Evolutionary conservation across 2,797 vertebrate genomes (phyloP), one percentile per base, ranked within the genome.

Genomic region (Gorsachius magnificus): DNA sequence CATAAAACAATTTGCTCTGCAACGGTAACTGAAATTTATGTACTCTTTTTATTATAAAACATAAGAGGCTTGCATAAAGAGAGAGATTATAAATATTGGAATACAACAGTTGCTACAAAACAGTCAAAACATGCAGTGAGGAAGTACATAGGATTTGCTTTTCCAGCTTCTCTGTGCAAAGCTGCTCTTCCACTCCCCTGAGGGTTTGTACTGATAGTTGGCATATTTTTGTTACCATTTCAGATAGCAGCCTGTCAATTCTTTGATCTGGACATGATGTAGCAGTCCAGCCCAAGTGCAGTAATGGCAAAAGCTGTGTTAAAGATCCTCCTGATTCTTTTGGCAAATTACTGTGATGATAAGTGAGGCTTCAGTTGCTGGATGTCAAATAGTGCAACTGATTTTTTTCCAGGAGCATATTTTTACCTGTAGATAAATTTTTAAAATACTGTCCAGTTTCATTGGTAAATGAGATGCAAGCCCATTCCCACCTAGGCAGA

Each of bases 21-120:
- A 89, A 88, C 26, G 17, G 94, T 96, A 93, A 82, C 94, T 88
- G 91, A 96, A 95, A 97, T 96, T 96, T 97, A 97, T 96, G 95
- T 97, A 95, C 94, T 93, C 89, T 93, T 96, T 94, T 83, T 96
- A 97, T 97, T 97, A 96, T 97, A 95, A 95, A 97, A 93, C 95
- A 94, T 95, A 97, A 97, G 95, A 94, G 18, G 87, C 93, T 96
- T 96, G 89, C 76, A 82, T 96, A 93, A 96, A 96, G 91, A 94
- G 78, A 77, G 84, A 85, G 95, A 94, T 96, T 91, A 96, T 97
- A 96, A 97, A 96, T 97, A 96, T 64, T 96, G 92, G 84, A 97
- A 90, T 91, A 83, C 72, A 92, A 75, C 89, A 58, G 92, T 97
- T 96, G 51, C 92, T 95, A 95, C 82, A 96, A 97, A 96, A 91